These are phyloP conservation scores for Malthinus flaveolus DNA, from an alignment of 2,888 invertebrate genomes.

Conservation along the genomic window DNA sequence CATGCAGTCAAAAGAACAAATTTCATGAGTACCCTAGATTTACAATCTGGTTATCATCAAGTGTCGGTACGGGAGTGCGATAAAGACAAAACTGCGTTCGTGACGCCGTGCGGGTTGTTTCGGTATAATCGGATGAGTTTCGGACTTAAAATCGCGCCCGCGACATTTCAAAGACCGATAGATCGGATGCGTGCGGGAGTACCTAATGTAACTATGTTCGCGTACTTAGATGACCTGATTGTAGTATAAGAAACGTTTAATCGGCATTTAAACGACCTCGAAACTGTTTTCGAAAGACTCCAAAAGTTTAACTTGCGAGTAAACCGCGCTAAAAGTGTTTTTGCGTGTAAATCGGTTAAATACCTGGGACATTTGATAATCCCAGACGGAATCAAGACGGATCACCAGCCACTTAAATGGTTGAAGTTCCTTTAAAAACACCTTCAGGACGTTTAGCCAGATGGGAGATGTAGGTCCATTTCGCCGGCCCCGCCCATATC, in stretches of 20 bases:
- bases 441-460: too few species aligned
- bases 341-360: too few species aligned
- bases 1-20: too few species aligned
- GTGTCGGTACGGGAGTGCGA: conserved; percentile 18
- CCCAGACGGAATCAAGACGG: too few species aligned
- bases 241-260: conserved; percentile 32
- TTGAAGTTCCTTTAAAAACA: too few species aligned
- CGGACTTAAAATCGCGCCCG: conserved; percentile 15
- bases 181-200: conserved; percentile 33
- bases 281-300: conserved; percentile 26
- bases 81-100: conserved; percentile 28
- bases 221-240: conserved; percentile 39
- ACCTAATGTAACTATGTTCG: conserved; percentile 26
- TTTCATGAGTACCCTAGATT: background rate
- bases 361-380: too few species aligned
- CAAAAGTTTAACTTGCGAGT: background rate
- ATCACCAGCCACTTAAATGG: too few species aligned
- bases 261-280: conserved; percentile 29
- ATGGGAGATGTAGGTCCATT: too few species aligned
- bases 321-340: too few species aligned
- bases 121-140: conserved; percentile 31
- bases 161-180: conserved; percentile 32
- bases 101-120: conserved; percentile 42
- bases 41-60: conserved; percentile 10
- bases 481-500: too few species aligned